phyloP scores from a whole-genome alignment of 1,140 invertebrate species.

The Orius insidiosus region DNA sequence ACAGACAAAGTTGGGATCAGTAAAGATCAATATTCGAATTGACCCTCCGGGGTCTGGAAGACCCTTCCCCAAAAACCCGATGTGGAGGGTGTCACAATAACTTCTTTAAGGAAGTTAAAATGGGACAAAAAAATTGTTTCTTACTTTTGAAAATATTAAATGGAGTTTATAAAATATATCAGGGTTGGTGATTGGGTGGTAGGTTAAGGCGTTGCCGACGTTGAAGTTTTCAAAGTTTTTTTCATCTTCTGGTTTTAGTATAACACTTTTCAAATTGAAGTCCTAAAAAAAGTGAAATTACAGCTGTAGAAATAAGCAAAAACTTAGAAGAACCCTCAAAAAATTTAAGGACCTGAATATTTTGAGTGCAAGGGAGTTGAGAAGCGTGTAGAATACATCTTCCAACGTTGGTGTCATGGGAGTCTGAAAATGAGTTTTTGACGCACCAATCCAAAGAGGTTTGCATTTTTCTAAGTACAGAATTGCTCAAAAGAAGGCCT shows the following conservation, averaged over 20 bases:
- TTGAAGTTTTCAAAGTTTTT: constrained; percentile 31
- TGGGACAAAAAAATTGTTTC: constrained; percentile 18
- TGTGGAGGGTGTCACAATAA: no score
- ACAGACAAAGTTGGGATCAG: no score
- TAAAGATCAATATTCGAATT: no score
- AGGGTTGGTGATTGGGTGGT: constrained; percentile 45
- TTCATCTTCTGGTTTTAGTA: constrained; percentile 22
- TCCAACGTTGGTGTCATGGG: constrained; percentile 65
- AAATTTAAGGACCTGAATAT: constrained; percentile 20
- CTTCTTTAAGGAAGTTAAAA: no score
- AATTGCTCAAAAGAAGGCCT: constrained; percentile 59
- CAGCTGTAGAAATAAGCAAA: constrained; percentile 18
- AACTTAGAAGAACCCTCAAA: no score
- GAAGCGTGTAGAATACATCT: constrained; percentile 56
- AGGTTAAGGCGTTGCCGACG: constrained; percentile 38
- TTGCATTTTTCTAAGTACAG: constrained; percentile 51
- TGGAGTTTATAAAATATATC: constrained; percentile 50
- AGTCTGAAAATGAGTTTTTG: constrained; percentile 56
- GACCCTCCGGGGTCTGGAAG: no score
- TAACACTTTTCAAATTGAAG: constrained; percentile 32
- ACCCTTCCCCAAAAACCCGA: no score
- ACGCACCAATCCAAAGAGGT: constrained; percentile 69
- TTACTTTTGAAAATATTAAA: constrained; percentile 46
- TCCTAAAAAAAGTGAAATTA: constrained; percentile 30
- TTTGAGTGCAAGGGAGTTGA: constrained; percentile 37